Evolutionary conservation across 2,797 vertebrate genomes (phyloP).

Genomic region (Vultur gryphus): DNA sequence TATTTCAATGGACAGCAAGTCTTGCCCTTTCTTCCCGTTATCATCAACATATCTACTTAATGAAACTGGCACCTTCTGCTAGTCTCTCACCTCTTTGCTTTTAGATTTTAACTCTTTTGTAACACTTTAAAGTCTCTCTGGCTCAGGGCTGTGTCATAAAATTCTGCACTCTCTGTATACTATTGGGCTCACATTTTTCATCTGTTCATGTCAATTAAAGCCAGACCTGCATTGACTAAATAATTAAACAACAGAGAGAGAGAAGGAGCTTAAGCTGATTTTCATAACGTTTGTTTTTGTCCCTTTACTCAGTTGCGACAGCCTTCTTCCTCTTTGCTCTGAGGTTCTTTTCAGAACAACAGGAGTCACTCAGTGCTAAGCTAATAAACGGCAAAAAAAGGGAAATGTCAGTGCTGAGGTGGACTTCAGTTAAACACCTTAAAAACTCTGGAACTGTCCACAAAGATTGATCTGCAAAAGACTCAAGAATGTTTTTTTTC

Average conservation of each 20-base stretch:
- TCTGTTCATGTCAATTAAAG: conserved; percentile 5
- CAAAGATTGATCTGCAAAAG: background rate
- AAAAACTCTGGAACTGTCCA: background rate
- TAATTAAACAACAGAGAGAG: background rate
- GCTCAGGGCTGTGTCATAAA: background rate
- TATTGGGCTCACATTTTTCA: background rate
- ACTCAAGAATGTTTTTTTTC: background rate
- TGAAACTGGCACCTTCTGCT: conserved; percentile 52
- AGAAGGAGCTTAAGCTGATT: background rate
- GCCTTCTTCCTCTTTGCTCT: background rate
- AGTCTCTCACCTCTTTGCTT: conserved; percentile 44
- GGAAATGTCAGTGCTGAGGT: background rate
- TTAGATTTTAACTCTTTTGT: conserved; percentile 37
- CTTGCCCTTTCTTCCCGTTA: conserved; percentile 43
- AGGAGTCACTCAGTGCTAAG: background rate
- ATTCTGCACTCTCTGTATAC: background rate
- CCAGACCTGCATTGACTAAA: background rate
- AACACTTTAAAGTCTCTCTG: background rate
- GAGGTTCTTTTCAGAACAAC: background rate
- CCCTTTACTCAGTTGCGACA: background rate
- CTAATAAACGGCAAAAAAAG: background rate
- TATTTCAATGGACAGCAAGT: conserved; percentile 38
- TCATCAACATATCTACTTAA: conserved; percentile 52
- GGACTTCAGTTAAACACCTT: background rate
- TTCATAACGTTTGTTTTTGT: background rate